Base-by-base conservation (phyloP, 2,888 invertebrate genomes). In the Pristionchus mayeri region DNA sequence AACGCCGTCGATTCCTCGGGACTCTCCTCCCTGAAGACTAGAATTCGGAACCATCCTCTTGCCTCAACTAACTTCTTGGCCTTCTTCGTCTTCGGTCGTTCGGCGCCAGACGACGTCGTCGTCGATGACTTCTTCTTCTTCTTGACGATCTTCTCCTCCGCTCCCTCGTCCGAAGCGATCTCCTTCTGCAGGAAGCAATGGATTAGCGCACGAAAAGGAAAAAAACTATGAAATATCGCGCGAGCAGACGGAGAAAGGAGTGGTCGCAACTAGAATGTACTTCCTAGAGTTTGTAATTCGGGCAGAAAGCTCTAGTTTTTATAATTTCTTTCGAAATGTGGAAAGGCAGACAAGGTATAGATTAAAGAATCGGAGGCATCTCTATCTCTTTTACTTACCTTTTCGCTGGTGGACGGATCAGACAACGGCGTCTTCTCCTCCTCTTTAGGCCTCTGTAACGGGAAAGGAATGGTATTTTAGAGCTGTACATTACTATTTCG, bases 81-180 rank as follows among this genome's bases (percentile, higher is more conserved):
- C n/a, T 82, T 82, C 81, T 82, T 82, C 63, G 21, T 50, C 30
- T 30, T 44, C 21, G 81, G 81, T 82, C 81, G 13, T 27, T 82
- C 81, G 3, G 63, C 81, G 21, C 81, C 63, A 60, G 44, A 44
- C 48, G 63, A 63, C n/a, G 81, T 82, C 18, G 81, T 82, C 27
- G 81, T 60, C 48, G 60, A 34, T 21, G 44, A 24, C 37, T 82
- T 82, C 81, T 82, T 82, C 63, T 82, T 82, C 63, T 82, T 82
- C 81, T 60, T 63, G 30, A 71, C 71, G 21, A 79, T 48, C 57
- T 80, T 80, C 57, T 80, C 80, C 9, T 80, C 80, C n/a, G 40
- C 30, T n/a, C 40, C 40, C 71, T 71, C 71, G 37, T 71, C 71
- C 24, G 71, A 71, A 2, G 63, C 57, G 3, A 27, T 37, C 37